Evolutionary conservation across 2,797 vertebrate species (phyloP).

Genomic region (Scolopax bukidnonensis): DNA sequence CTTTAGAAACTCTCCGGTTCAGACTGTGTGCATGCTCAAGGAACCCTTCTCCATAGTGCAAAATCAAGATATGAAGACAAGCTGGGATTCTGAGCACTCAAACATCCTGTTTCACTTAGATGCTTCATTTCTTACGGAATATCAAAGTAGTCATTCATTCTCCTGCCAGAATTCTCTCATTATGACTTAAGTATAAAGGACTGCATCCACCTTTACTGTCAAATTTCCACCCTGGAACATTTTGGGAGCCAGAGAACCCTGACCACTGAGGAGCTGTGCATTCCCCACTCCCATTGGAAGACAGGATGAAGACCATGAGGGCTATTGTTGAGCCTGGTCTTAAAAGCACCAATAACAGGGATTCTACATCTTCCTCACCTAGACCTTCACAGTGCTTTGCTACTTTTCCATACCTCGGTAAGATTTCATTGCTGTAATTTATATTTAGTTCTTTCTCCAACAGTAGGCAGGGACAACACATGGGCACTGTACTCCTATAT

Average conservation of each 20-base stretch:
- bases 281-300: background rate
- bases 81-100: background rate
- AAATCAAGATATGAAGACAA: background rate
- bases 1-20: background rate
- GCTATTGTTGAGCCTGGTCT: background rate
- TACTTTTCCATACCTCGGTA: background rate
- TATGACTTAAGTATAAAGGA: background rate
- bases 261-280: accelerated
- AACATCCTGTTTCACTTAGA: background rate
- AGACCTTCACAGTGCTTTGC: background rate
- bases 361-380: background rate
- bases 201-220: background rate
- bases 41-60: background rate
- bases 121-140: background rate
- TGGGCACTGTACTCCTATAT: accelerated
- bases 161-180: background rate
- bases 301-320: background rate
- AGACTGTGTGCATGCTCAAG: background rate
- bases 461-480: background rate
- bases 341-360: background rate
- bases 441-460: background rate
- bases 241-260: background rate
- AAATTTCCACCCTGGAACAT: background rate
- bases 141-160: background rate
- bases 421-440: background rate